Conservation (phyloP, 2,113 vertebrate genomes). For the Paracanthobrama guichenoti region DNA sequence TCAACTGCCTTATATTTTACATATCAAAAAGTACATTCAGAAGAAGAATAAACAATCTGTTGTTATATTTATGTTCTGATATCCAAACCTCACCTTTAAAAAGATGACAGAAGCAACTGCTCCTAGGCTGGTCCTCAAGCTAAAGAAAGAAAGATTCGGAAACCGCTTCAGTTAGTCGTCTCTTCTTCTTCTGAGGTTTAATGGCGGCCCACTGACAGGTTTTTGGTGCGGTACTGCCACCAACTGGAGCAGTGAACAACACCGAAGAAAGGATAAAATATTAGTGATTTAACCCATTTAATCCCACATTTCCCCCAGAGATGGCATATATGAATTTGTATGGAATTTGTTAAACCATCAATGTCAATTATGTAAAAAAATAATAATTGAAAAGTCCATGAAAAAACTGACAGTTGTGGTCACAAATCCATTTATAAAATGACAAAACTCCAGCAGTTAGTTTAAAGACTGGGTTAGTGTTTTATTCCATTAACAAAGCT, state of each 20-base stretch:
- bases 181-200: neutral
- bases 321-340: no score
- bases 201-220: neutral
- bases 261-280: neutral
- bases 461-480: no score
- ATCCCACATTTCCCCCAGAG: no score
- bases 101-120: neutral
- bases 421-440: no score
- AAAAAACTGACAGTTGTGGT: no score
- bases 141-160: neutral
- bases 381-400: no score
- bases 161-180: neutral
- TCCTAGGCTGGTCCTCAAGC: rapidly evolving
- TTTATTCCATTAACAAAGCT: no score
- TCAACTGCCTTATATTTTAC: neutral
- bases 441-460: no score
- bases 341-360: no score
- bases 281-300: neutral
- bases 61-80: neutral
- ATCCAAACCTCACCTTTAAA: neutral
- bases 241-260: neutral
- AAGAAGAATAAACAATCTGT: neutral
- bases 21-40: neutral
- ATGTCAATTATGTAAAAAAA: no score
- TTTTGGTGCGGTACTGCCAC: neutral